Evolutionary conservation across 2,113 vertebrate species (phyloP), one percentile per base, ranked within the genome.

Genomic region (Columba janthina): DNA sequence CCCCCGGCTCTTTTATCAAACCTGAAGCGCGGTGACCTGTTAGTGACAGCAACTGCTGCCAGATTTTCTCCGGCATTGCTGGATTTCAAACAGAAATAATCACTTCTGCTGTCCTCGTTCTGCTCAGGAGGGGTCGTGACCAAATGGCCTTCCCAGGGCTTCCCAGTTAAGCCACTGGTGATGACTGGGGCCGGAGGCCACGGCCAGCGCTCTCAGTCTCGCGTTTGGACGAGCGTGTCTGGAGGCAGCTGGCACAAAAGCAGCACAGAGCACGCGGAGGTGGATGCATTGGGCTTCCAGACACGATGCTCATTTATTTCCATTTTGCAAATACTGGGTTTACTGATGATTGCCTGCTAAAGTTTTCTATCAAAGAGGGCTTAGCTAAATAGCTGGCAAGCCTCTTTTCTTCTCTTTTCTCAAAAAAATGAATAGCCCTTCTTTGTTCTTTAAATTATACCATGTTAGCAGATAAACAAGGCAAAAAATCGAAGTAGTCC

Each of bases 241-340:
- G 78, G 66, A 32, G 46, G 22, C 66, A 54, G 48, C 26, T 28
- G 87, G 65, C 46, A 60, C 56, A 22, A 28, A 31, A 32, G 56
- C 66, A 21, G 21, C 8, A 28, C 54, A 34, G 36, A 83, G 69
- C 57, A 16, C 4, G 0, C 1, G 3, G 76, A 57, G 76, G 62
- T 46, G 64, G 83, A 44, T 1, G 11, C 2, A 8, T 71, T 89
- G 81, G 56, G 40, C 89, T 93, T 44, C 78, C 75, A 56, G 79
- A 48, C 88, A 85, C n/a, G 4, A 48, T 56, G 74, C 76, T 89
- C 84, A 66, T 92, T 95, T 86, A 81, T 89, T 96, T 94, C 92
- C 85, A 42, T 88, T 89, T 89, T 96, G 85, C 81, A 91, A 72
- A 93, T 75, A 26, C 57, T 46, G 77, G 48, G 42, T 78, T 90